Evolutionary conservation across 2,888 invertebrate genomes (phyloP).

Genomic region (Cloeon dipterum): DNA sequence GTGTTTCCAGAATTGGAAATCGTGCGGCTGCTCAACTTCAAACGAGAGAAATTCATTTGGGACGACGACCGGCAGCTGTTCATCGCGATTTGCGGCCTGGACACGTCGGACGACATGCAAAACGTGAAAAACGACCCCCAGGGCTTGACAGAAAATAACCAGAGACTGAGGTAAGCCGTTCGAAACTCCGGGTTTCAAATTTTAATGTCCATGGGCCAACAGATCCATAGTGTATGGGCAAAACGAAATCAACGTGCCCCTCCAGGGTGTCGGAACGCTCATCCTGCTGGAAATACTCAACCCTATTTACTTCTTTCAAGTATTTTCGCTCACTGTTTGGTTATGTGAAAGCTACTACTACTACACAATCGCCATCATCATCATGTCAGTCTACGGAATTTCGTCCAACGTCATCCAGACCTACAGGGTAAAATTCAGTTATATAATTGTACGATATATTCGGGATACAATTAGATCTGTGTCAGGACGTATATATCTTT

Average conservation of each 20-base stretch:
- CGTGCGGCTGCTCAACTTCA: conserved; percentile 50
- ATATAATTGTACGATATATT: not conserved
- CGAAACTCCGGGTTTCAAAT: not conserved
- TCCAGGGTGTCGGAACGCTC: conserved; percentile 44
- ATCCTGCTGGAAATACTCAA: conserved; percentile 66
- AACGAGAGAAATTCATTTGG: conserved; percentile 68
- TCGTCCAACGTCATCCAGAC: conserved; percentile 63
- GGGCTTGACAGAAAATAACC: conserved; percentile 31
- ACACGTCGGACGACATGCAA: conserved; percentile 32
- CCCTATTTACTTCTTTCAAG: conserved; percentile 90
- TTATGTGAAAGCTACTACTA: conserved; percentile 71
- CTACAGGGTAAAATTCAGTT: conserved; percentile 34
- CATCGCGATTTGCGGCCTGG: conserved; percentile 47
- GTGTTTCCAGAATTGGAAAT: conserved; percentile 24
- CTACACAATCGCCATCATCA: conserved; percentile 69
- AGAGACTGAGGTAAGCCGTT: conserved; percentile 34
- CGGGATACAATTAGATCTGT: not conserved
- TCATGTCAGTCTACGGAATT: conserved; percentile 67
- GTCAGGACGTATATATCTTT: too few species aligned
- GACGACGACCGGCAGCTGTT: conserved; percentile 42
- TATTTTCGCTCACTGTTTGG: conserved; percentile 78
- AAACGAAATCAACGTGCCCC: conserved; percentile 64
- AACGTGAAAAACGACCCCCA: conserved; percentile 36
- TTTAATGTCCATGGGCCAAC: too few species aligned
- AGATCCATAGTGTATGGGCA: conserved; percentile 61